phyloP scores from a whole-genome alignment of 2,113 vertebrate species.

The Erythrolamprus reginae region DNA sequence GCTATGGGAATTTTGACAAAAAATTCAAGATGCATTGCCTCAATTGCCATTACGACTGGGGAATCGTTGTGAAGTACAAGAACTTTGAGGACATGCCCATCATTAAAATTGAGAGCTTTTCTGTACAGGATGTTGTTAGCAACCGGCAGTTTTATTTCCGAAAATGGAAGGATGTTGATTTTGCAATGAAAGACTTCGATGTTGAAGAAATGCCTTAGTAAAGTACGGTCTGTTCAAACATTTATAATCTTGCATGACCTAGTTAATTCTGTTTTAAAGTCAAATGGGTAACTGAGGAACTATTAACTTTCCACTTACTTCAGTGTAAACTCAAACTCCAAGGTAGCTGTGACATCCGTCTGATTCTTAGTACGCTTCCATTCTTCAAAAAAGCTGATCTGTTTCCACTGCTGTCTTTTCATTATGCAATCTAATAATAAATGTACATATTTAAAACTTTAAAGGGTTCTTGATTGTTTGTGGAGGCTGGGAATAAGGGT shows the following conservation, averaged over 20 bases:
- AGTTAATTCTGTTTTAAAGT: neutral
- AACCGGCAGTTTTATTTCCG: constrained; percentile 42
- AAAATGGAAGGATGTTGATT: constrained; percentile 67
- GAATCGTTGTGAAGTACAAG: constrained; percentile 66
- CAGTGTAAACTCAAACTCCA: neutral
- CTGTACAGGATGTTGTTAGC: constrained; percentile 57
- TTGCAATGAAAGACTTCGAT: constrained; percentile 63
- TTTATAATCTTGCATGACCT: neutral
- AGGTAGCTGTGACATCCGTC: neutral
- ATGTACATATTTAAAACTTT: neutral
- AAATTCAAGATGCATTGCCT: constrained; percentile 68
- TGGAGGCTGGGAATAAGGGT: neutral
- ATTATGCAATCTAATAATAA: neutral
- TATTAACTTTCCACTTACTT: neutral
- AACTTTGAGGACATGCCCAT: constrained; percentile 67
- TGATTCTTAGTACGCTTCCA: neutral
- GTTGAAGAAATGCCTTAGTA: constrained; percentile 45
- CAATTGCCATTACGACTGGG: constrained; percentile 71
- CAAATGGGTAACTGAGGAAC: neutral
- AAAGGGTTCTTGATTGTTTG: neutral
- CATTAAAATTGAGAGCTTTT: constrained; percentile 77
- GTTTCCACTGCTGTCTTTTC: neutral
- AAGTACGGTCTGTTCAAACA: neutral
- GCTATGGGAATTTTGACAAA: constrained; percentile 54
- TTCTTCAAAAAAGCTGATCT: neutral